Base-by-base conservation (phyloP, 2,113 vertebrate species). In the Chaetorhynchus papuensis region DNA sequence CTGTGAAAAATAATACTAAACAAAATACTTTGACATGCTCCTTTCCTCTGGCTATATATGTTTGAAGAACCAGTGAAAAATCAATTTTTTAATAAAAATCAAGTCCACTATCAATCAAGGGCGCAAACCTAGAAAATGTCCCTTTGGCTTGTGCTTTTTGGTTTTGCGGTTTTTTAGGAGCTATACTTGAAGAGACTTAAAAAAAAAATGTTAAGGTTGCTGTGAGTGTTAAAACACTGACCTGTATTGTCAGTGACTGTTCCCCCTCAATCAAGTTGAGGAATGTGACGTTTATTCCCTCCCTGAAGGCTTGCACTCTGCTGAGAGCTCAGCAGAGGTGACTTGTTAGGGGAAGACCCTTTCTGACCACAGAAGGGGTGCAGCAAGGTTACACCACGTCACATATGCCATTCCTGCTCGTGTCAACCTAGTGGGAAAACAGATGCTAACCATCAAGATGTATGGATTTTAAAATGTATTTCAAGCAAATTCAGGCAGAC, bases 31-130 rank as follows among this genome's bases (percentile, higher is more conserved):
- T 35, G 28, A 23, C 7, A 17, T 64, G 5, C 6, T 59, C 0
- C 65, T 92, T 87, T 11, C 17, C 20, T 81, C 23, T 50, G 3
- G 4, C 30, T 72, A 5, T 28, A 64, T 76, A 23, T 6, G 56
- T 80, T 72, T 39, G 8, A 61, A 77, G 1, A 21, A 74, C 6
- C 28, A 80, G 7, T 0, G 3, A 80, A 80, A 74, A 79, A 33
- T 8, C 0, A 59, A 1, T 37, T 37, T 39, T 37, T 3, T 0
- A 7, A 6, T 56, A 42, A 60, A 63, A 53, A 33, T 33, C 11
- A n/a, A 21, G 23, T 45, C 7, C 5, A 6, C 17, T 56, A 3
- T 53, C 6, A 17, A 10, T 49, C 37, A 65, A 83, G 11, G 31
- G 52, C 13, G 4, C 22, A 80, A 69, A 47, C 9, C 10, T 54